These are phyloP conservation scores for Salmo trutta DNA, from an alignment of 2,797 vertebrate species.

Conservation along the genomic window DNA sequence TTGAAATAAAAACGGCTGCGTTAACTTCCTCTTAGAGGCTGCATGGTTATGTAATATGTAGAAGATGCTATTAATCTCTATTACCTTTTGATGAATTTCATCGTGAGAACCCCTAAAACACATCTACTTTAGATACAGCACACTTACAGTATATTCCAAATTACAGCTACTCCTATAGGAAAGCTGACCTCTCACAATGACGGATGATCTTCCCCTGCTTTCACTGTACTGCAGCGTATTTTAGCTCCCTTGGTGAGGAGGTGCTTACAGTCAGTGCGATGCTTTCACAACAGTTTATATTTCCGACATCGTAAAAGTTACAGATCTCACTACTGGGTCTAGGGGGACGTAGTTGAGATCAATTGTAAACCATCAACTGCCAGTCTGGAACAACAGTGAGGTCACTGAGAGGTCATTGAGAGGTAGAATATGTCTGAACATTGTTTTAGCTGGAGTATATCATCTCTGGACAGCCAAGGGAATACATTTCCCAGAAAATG, in stretches of 20 bases:
- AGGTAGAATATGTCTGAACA: not conserved
- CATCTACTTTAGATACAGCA: not conserved
- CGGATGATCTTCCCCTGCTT: not conserved
- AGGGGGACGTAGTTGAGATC: not conserved
- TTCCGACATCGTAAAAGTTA: not conserved
- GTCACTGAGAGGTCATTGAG: not conserved
- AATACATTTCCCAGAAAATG: not conserved
- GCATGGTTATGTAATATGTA: not conserved
- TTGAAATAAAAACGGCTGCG: no score
- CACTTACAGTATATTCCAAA: slow-evolving; percentile 3
- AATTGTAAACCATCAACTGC: not conserved
- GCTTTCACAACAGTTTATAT: not conserved
- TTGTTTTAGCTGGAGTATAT: not conserved
- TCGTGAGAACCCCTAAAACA: not conserved
- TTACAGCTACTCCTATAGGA: not conserved
- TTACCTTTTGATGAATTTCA: not conserved
- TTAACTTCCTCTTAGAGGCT: not conserved
- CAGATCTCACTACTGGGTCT: not conserved
- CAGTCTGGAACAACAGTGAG: not conserved
- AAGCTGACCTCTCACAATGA: not conserved
- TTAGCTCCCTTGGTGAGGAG: not conserved
- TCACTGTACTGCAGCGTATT: not conserved
- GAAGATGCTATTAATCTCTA: not conserved
- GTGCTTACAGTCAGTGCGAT: not conserved
- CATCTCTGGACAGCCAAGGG: not conserved